A percentile compares a stretch with the other conserved stretches of the same genome.
These are phyloP conservation scores for Sebastes cheni DNA, from an alignment of 2,797 vertebrate genomes.

Conservation along the genomic window DNA sequence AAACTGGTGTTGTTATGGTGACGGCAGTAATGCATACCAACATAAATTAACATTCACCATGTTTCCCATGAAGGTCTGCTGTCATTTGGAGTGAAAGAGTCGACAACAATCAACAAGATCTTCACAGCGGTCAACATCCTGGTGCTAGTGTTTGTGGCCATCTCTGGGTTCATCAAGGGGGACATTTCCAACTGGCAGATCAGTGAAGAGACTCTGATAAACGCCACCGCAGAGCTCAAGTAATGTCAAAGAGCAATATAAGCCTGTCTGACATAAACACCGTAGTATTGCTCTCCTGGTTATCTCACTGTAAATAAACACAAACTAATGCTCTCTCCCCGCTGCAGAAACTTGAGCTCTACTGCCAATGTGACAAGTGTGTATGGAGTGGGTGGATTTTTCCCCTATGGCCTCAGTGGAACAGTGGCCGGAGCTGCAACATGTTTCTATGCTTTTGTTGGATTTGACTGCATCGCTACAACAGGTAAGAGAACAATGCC, in stretches of 20 bases:
- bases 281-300: not conserved
- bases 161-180: slow-evolving; percentile 88
- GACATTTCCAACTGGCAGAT: slow-evolving; percentile 86
- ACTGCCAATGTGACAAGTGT: slow-evolving; percentile 69
- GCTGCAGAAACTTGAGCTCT: slow-evolving; percentile 78
- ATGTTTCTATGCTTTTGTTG: slow-evolving; percentile 93
- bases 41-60: not conserved
- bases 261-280: not conserved
- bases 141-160: slow-evolving; percentile 85
- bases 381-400: slow-evolving; percentile 87
- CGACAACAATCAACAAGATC: slow-evolving; percentile 87
- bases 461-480: slow-evolving; percentile 92
- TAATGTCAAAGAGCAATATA: slow-evolving; percentile 53
- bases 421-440: slow-evolving; percentile 88
- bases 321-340: slow-evolving; percentile 7
- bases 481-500: slow-evolving; percentile 66
- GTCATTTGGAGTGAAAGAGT: slow-evolving; percentile 90
- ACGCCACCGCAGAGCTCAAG: slow-evolving; percentile 57
- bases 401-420: slow-evolving; percentile 86
- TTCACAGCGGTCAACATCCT: slow-evolving; percentile 87
- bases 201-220: slow-evolving; percentile 68
- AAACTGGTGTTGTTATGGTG: not conserved
- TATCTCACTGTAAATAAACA: slow-evolving; percentile 11
- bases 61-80: slow-evolving; percentile 80
- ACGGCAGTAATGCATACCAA: not conserved